Evolutionary conservation across 2,888 invertebrate genomes (phyloP).

Genomic region (Eupeodes luniger): DNA sequence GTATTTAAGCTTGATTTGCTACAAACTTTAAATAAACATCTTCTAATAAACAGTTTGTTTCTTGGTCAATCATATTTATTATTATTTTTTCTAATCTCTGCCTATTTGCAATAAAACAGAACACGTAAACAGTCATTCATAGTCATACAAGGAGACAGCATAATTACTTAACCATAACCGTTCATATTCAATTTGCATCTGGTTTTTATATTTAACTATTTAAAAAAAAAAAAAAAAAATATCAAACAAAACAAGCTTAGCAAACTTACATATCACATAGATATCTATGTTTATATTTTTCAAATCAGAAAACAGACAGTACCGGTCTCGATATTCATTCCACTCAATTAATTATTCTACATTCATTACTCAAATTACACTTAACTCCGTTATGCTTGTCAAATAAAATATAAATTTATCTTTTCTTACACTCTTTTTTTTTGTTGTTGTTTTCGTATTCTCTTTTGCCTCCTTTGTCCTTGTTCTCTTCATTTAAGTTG

Average conservation of each 20-base stretch:
- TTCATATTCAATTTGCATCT: conserved; percentile 6
- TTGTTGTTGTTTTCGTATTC: not conserved
- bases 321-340: conserved; percentile 39
- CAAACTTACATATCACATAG: too few species aligned
- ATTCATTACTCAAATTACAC: conserved; percentile 42
- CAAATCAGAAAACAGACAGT: not conserved
- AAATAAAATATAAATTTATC: conserved; percentile 52
- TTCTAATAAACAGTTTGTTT: not conserved
- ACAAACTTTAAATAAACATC: too few species aligned
- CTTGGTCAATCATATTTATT: not conserved
- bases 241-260: not conserved
- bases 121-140: too few species aligned
- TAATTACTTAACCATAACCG: conserved; percentile 34
- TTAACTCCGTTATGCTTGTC: conserved; percentile 46
- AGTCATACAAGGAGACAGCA: conserved; percentile 1
- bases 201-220: not conserved
- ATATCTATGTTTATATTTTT: too few species aligned
- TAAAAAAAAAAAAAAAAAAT: not conserved
- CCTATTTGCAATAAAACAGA: not conserved
- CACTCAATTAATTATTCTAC: conserved; percentile 31
- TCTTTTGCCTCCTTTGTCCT: not conserved
- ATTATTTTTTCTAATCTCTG: too few species aligned
- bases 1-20: too few species aligned
- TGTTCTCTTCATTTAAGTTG: not conserved
- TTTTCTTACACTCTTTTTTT: not conserved